Evolutionary conservation across 2,797 vertebrate species (phyloP).

Genomic region (Etheostoma perlongum): DNA sequence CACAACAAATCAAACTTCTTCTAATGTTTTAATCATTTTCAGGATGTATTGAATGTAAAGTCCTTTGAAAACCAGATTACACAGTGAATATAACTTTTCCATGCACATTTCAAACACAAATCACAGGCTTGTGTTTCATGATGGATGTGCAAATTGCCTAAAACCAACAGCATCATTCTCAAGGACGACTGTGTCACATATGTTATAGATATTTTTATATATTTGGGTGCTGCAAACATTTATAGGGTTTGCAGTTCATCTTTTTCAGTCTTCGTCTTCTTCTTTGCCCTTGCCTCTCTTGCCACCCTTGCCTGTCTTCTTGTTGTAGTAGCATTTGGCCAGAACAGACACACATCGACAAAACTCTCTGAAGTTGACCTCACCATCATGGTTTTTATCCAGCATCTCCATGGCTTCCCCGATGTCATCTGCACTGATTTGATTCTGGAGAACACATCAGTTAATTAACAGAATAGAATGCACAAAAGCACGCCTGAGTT

Average conservation of each 20-base stretch:
- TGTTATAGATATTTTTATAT: not conserved
- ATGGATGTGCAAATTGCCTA: conserved; percentile 10
- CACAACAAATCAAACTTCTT: not conserved
- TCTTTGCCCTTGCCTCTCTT: conserved; percentile 58
- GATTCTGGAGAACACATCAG: conserved; percentile 57
- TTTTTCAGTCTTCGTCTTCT: conserved; percentile 40
- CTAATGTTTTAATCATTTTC: conserved; percentile 37
- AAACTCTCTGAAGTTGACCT: conserved; percentile 83
- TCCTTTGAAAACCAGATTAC: conserved; percentile 11
- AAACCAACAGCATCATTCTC: not conserved
- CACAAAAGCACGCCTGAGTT: not conserved
- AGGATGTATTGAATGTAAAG: not conserved
- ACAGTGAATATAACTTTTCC: not conserved
- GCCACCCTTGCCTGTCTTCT: conserved; percentile 62
- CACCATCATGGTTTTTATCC: conserved; percentile 82
- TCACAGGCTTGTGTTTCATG: not conserved
- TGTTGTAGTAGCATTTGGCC: conserved; percentile 69
- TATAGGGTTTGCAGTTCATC: not conserved
- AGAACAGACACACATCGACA: conserved; percentile 70
- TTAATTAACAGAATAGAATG: conserved; percentile 5
- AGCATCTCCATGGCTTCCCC: conserved; percentile 70
- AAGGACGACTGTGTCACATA: not conserved
- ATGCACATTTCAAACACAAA: conserved; percentile 22
- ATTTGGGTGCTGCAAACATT: not conserved
- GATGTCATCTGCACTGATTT: conserved; percentile 68